These are phyloP conservation scores for Salmo trutta DNA, from an alignment of 2,797 vertebrate genomes.

Conservation along the genomic window DNA sequence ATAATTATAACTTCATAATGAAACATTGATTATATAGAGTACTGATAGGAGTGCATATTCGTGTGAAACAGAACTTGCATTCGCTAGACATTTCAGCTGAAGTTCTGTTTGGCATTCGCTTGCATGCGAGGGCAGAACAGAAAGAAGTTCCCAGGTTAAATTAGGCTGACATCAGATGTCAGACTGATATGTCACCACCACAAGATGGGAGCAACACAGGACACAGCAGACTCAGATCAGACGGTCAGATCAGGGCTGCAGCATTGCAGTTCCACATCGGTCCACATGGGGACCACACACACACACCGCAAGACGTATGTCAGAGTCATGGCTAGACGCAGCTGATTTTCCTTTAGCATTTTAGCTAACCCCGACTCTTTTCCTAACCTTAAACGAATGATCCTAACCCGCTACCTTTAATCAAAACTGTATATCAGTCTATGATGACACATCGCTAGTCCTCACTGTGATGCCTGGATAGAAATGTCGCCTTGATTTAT, in stretches of 20 bases:
- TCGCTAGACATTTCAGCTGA: background rate
- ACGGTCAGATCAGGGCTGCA: background rate
- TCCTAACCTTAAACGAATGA: no score
- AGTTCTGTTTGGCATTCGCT: background rate
- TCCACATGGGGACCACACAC: background rate
- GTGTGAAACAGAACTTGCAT: background rate
- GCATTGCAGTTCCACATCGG: background rate
- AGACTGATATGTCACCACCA: conserved; percentile 40
- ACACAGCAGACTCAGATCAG: background rate
- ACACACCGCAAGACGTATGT: background rate
- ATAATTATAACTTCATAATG: background rate
- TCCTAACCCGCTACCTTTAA: no score
- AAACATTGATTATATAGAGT: background rate
- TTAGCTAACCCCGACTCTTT: no score
- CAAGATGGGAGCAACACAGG: conserved; percentile 14
- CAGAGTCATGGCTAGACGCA: no score
- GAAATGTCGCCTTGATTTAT: background rate
- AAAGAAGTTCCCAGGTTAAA: background rate
- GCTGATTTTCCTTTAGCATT: no score
- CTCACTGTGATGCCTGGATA: background rate
- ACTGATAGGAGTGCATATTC: background rate
- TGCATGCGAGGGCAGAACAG: background rate
- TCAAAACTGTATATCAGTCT: background rate
- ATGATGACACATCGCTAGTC: background rate
- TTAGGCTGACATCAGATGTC: conserved; percentile 12